phyloP scores from a whole-genome alignment of 2,797 vertebrate genomes.

The Lacerta agilis region DNA sequence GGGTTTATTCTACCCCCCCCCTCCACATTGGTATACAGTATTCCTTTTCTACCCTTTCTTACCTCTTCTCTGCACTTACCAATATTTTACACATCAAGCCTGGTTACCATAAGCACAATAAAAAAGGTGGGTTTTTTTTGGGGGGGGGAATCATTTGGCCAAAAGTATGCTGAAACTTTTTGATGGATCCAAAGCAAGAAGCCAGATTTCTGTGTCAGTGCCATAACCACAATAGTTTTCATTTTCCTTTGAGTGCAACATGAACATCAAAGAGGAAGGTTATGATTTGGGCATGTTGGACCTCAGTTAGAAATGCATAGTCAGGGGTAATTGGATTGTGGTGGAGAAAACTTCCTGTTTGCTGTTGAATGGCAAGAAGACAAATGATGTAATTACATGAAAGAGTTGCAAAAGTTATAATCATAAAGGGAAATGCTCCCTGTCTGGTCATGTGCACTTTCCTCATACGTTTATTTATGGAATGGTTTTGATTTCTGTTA shows the following conservation, averaged over 20 bases:
- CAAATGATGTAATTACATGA: conserved; percentile 15
- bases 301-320: conserved; percentile 16
- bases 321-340: conserved; percentile 19
- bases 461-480: conserved; percentile 38
- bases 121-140: conserved; percentile 72
- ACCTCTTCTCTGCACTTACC: conserved; percentile 11
- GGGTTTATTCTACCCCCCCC: conserved; percentile 48
- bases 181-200: conserved; percentile 1
- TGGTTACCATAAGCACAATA: conserved; percentile 61
- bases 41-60: conserved; percentile 48
- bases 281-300: conserved; percentile 3
- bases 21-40: conserved; percentile 51
- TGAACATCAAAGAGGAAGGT: conserved; percentile 12
- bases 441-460: background rate
- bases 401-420: conserved; percentile 25
- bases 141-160: background rate
- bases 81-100: conserved; percentile 22
- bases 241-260: conserved; percentile 7
- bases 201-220: background rate
- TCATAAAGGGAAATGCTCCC: background rate
- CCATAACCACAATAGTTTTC: conserved; percentile 6
- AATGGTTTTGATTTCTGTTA: conserved; percentile 54
- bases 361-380: conserved; percentile 13
- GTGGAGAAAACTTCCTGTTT: conserved; percentile 12
- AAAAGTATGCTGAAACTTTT: conserved; percentile 5